Evolutionary conservation across 2,797 vertebrate species (phyloP).

Genomic region (Syngnathus acus): DNA sequence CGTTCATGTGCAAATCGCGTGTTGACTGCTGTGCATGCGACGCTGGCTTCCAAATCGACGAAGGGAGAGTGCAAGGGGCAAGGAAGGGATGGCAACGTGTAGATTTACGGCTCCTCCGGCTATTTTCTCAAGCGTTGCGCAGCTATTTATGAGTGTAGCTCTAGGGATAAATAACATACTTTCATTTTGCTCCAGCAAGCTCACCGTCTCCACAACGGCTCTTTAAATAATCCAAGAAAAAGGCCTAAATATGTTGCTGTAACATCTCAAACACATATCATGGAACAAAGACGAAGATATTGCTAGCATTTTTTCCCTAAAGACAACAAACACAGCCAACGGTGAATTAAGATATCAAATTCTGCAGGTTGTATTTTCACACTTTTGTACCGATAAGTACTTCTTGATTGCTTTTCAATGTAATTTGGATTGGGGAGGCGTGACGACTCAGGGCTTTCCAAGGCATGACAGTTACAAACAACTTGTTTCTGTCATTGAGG

Average conservation of each 20-base stretch:
- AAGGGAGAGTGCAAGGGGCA: constrained; percentile 7
- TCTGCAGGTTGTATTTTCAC: background rate
- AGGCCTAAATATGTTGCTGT: background rate
- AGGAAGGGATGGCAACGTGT: constrained; percentile 29
- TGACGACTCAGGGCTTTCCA: background rate
- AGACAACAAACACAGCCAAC: background rate
- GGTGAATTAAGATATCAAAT: background rate
- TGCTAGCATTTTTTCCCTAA: background rate
- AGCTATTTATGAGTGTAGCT: constrained; percentile 33
- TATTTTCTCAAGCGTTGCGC: constrained; percentile 23
- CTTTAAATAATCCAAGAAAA: background rate
- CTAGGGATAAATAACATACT: constrained; percentile 27
- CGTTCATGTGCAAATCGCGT: constrained; percentile 6
- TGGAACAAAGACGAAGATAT: background rate
- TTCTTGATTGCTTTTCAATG: constrained; percentile 3
- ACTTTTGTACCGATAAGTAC: background rate
- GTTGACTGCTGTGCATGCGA: constrained; percentile 1
- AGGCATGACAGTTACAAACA: background rate
- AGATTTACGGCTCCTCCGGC: constrained; percentile 27
- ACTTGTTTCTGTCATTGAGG: background rate
- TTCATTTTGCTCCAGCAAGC: constrained; percentile 8
- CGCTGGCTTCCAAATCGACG: constrained; percentile 14
- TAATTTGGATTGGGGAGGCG: background rate
- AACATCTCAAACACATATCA: background rate
- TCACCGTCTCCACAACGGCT: background rate